Base-by-base conservation (phyloP, 2,113 vertebrate species). In the Phyllostomus hastatus region DNA sequence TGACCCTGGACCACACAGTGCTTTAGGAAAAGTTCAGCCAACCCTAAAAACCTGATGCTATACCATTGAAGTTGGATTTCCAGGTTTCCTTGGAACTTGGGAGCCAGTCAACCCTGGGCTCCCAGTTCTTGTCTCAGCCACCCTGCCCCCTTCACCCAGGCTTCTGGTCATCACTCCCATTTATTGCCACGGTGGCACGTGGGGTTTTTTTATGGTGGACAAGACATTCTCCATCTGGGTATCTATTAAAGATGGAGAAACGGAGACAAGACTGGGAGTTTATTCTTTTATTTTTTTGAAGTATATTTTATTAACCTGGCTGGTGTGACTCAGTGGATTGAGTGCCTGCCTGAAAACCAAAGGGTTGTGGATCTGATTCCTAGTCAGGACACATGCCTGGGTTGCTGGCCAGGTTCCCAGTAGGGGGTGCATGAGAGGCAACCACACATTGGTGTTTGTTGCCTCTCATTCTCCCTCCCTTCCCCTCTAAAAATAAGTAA, bases 161-260 rank as follows among this genome's bases (percentile, higher is more conserved):
- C 12, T 52, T 43, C 69, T 70, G 31, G 24, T 82, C 52, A 33
- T 24, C 19, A 7, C 24, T 33, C 31, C 41, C 1, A 4, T 10
- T 50, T 41, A 4, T 5, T 24, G 38, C 46, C 38, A 76, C 3
- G 0, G 3, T 52, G 52, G 35, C 24, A 1, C 2, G 0, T 15
- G 7, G n/a, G 16, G n/a, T 24, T 52, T 76, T 76, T 59, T 83
- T 35, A 7, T 59, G 66, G 17, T n/a, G 1, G 46, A 46, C 1
- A 8, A 61, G 48, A 38, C 43, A 57, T 33, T 66, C 35, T 69
- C 16, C 31, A 35, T 54, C 41, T n/a, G 10, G 43, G 15, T 59
- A n/a, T 66, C 24, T 24, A 6, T 46, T 11, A 11, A 22, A 57
- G 64, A 59, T 11, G 9, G 41, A 10, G 8, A 33, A 10, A 22